These are phyloP conservation scores for Arctopsyche grandis DNA, from an alignment of 1,140 invertebrate genomes.

Conservation along the genomic window DNA sequence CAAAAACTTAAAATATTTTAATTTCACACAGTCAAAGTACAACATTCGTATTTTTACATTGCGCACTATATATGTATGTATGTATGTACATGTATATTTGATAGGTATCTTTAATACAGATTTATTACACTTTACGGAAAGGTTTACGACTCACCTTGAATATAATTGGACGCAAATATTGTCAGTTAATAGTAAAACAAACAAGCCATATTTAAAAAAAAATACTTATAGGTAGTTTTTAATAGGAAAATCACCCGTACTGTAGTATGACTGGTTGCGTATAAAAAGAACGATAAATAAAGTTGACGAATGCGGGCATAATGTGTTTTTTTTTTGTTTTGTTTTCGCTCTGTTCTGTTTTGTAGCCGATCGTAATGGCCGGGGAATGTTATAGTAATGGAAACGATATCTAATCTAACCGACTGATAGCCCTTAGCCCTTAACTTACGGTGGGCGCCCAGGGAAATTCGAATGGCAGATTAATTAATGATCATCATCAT, in stretches of 20 bases:
- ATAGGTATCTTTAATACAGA: too few species aligned
- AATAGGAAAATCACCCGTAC: constrained; percentile 13
- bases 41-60: too few species aligned
- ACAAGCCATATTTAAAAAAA: neutral
- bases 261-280: neutral
- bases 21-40: too few species aligned
- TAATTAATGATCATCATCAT: constrained; percentile 36
- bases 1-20: too few species aligned
- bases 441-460: neutral
- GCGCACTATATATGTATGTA: too few species aligned
- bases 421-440: constrained; percentile 22
- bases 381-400: constrained; percentile 43
- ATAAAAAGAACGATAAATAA: constrained; percentile 38
- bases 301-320: constrained; percentile 41
- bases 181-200: neutral
- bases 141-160: neutral
- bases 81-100: too few species aligned
- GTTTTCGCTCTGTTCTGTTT: constrained; percentile 2
- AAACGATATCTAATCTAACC: constrained; percentile 38
- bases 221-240: too few species aligned
- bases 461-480: constrained; percentile 13
- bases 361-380: constrained; percentile 20
- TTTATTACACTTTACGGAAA: neutral
- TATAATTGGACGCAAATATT: neutral
- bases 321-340: neutral